Conservation (phyloP, 2,888 invertebrate genomes). For the Amblyteles armatorius region DNA sequence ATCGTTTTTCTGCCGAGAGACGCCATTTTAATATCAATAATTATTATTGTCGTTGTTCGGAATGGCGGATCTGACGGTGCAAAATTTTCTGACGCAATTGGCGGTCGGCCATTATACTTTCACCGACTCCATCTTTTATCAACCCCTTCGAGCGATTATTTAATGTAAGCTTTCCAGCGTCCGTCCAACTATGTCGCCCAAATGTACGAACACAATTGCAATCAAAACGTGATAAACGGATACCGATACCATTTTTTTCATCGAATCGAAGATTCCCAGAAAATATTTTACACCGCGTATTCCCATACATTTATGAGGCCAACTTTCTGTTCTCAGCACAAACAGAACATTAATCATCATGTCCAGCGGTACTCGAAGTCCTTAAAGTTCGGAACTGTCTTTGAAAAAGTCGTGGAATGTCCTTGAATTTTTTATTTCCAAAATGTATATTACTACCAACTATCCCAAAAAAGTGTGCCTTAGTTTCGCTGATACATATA, state of each 20-base stretch:
- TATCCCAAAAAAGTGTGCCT: background rate
- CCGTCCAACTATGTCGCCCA: too few relatives aligned
- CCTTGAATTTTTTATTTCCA: background rate
- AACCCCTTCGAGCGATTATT: background rate
- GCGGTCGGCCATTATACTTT: constrained; percentile 9
- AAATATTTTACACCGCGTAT: background rate
- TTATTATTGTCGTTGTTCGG: background rate
- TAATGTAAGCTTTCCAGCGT: background rate
- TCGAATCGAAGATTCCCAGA: background rate
- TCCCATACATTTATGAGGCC: background rate
- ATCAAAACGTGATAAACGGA: background rate
- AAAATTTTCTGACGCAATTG: constrained; percentile 30
- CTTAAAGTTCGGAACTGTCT: too few relatives aligned
- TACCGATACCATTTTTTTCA: background rate
- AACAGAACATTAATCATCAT: too few relatives aligned
- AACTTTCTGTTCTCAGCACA: background rate
- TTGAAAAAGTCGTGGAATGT: too few relatives aligned
- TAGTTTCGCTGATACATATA: too few relatives aligned
- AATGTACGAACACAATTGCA: background rate
- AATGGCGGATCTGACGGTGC: background rate
- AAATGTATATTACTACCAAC: background rate
- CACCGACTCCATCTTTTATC: background rate
- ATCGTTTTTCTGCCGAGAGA: background rate
- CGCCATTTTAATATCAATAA: background rate
- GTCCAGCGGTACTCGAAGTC: too few relatives aligned